Percentiles rank a stretch among this genome's conserved stretches.
These are phyloP conservation scores for Catocala sponsa DNA, from an alignment of 2,888 invertebrate genomes.

Conservation along the genomic window DNA sequence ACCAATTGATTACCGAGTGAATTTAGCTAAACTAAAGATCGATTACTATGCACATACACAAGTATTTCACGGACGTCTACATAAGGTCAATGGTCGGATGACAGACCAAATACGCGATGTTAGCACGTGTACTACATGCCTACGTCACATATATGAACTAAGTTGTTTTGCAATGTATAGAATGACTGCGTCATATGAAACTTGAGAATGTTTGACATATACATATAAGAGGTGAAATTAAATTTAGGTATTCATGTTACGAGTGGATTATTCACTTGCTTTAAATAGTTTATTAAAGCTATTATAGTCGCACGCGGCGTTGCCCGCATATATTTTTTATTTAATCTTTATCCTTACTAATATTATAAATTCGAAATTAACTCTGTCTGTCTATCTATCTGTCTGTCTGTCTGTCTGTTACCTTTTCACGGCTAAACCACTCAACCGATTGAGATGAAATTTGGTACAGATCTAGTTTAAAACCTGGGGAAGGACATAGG, in stretches of 20 bases:
- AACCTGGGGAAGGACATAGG: too few species aligned
- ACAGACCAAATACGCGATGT: slow-evolving; percentile 10
- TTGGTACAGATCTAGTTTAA: too few species aligned
- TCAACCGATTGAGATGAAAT: too few species aligned
- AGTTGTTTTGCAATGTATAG: not conserved
- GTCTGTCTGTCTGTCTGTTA: too few species aligned
- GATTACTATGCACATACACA: not conserved
- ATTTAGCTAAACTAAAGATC: not conserved
- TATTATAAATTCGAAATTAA: too few species aligned
- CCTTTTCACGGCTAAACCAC: too few species aligned
- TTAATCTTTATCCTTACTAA: too few species aligned
- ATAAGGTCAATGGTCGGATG: slow-evolving; percentile 10
- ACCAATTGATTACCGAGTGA: not conserved
- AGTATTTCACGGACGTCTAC: not conserved
- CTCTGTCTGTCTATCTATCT: too few species aligned
- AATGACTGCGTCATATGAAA: slow-evolving; percentile 12
- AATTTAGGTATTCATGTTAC: not conserved
- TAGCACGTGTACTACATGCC: slow-evolving; percentile 12
- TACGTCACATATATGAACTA: not conserved
- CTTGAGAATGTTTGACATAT: slow-evolving; percentile 1
- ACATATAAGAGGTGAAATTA: slow-evolving; percentile 2
- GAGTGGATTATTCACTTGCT: too few species aligned
- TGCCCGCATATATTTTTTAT: too few species aligned
- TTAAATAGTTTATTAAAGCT: too few species aligned
- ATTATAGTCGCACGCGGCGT: too few species aligned